Evolutionary conservation across 2,113 vertebrate species (phyloP), one percentile per base, ranked within the genome.

Genomic region (Trematocara marginatum): DNA sequence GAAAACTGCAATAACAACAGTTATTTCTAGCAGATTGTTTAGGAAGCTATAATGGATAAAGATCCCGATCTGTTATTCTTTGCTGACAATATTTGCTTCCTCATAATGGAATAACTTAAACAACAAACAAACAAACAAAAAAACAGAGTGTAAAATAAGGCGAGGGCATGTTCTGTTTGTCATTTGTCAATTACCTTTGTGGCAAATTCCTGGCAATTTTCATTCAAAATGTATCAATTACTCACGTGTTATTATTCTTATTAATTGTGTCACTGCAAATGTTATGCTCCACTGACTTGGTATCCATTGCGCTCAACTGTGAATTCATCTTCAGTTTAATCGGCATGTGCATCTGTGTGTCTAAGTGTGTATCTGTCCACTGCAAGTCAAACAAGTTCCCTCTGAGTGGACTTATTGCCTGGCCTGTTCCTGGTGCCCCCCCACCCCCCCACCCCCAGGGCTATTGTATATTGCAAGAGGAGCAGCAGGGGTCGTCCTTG

Each of bases 381-480:
- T 79, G 89, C 59, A 20, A 82, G 85, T 84, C 57, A 23, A 49
- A 38, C 83, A 45, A 49, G 89, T 79, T 79, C 88, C 86, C 88
- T 88, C 56, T 80, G 10, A 66, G 76, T 47, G 18, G 82, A 88
- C 88, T 57, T 86, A 80, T 78, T 53, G 34, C 66, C 79, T 11
- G 69, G 81, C 52, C 64, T 51, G 78, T 66, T 90, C 79, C 83
- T 79, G 26, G 45, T 84, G 54, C 38, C 85, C 57, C 56, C 2
- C 56, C 31, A 26, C 26, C 26, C 26, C 26, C 26, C 26, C 26
- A 26, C 2, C 2, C 57, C 49, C 11, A 59, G 89, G 94, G 97
- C 97, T 99, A 99, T 97, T 99, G 98, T 96, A 99, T 98, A 98
- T 98, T 99, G 96, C 99, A 99, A 38, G 98, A 98, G 81, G 98